phyloP scores from a whole-genome alignment of 2,888 invertebrate species.

The Cryptus armator region DNA sequence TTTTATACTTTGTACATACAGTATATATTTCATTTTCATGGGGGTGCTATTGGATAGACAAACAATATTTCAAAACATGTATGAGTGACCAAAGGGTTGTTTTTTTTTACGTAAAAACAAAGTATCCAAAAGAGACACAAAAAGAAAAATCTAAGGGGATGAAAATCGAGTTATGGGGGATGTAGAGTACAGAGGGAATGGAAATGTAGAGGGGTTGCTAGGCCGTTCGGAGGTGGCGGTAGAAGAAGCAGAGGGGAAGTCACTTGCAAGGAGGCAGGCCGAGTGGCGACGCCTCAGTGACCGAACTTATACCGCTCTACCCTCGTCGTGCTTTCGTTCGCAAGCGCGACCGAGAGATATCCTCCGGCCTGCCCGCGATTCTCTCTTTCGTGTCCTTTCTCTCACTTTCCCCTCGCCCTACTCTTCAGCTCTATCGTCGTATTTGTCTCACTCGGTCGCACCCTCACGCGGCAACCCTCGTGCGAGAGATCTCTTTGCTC shows the following conservation, averaged over 20 bases:
- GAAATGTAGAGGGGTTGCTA: conserved; percentile 77
- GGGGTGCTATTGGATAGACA: background rate
- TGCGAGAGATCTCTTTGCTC: conserved; percentile 22
- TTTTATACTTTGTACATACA: too few relatives aligned
- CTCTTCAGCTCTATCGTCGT: conserved; percentile 35
- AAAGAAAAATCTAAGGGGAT: conserved; percentile 48
- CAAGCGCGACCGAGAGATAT: conserved; percentile 73
- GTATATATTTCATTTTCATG: too few relatives aligned
- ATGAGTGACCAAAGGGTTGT: conserved; percentile 42
- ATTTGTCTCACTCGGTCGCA: conserved; percentile 72
- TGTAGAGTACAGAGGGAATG: conserved; percentile 71
- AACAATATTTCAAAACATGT: background rate
- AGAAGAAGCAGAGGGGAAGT: conserved; percentile 71
- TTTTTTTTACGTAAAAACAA: conserved; percentile 66
- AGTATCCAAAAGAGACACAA: conserved; percentile 64
- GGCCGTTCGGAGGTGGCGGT: conserved; percentile 57
- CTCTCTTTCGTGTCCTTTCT: conserved; percentile 45
- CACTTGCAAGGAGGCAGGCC: conserved; percentile 78
- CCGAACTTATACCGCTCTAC: conserved; percentile 80
- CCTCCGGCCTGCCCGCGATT: conserved; percentile 56
- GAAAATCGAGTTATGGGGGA: conserved; percentile 61
- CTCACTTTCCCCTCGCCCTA: conserved; percentile 51
- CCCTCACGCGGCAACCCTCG: conserved; percentile 66
- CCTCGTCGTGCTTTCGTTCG: conserved; percentile 77
- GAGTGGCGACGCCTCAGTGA: conserved; percentile 83